Evolutionary conservation across 2,113 vertebrate species (phyloP).

Genomic region (Oreochromis niloticus): DNA sequence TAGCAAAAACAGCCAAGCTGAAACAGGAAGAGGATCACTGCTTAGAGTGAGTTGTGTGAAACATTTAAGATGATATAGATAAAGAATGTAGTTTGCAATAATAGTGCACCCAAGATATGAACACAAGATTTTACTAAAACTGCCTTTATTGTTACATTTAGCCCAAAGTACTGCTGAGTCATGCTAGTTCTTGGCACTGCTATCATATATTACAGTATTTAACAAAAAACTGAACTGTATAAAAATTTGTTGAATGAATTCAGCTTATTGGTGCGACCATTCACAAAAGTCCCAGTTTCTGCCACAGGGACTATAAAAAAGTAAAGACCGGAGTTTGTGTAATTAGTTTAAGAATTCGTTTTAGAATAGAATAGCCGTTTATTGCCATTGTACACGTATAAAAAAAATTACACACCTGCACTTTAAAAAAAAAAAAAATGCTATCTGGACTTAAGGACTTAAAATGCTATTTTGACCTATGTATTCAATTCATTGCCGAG

Average conservation of each 20-base stretch:
- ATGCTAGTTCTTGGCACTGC: neutral
- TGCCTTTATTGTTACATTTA: neutral
- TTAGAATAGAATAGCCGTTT: neutral
- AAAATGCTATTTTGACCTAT: neutral
- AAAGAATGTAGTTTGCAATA: neutral
- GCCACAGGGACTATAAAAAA: neutral
- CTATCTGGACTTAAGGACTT: neutral
- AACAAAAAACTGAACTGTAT: neutral
- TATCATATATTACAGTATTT: neutral
- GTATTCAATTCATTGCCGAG: neutral
- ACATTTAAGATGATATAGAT: neutral
- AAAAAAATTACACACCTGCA: neutral
- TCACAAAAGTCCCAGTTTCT: neutral
- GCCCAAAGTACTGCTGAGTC: neutral
- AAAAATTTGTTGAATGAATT: neutral
- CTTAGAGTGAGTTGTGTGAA: neutral
- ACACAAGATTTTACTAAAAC: neutral
- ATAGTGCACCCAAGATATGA: neutral
- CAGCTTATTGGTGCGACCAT: neutral
- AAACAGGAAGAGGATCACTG: neutral
- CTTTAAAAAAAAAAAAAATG: neutral
- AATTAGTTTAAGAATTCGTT: neutral
- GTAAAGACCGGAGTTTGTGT: neutral
- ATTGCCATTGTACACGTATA: accelerated
- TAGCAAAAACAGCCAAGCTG: neutral